Percentiles rank a stretch among this genome's conserved stretches.
These are phyloP conservation scores for Cynaeus angustus DNA, from an alignment of 2,888 invertebrate genomes.

Conservation along the genomic window DNA sequence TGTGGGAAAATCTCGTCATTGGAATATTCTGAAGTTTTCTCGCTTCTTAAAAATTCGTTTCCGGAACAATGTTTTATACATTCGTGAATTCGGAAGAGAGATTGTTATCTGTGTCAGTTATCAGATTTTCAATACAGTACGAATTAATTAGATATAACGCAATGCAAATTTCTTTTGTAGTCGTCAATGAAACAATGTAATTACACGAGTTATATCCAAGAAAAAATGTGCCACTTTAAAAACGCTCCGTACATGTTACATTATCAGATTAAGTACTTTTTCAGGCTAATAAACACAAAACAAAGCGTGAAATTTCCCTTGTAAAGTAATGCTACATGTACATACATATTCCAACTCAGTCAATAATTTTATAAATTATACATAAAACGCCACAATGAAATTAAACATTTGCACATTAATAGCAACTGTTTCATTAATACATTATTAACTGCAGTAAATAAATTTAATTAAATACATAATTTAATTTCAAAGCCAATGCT, in stretches of 20 bases:
- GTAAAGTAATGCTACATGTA: constrained; percentile 21
- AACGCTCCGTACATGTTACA: constrained; percentile 25
- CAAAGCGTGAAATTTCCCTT: constrained; percentile 24
- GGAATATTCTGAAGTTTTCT: background rate
- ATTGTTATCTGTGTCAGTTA: background rate
- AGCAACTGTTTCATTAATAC: constrained; percentile 64
- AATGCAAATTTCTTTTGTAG: constrained; percentile 40
- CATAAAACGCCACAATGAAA: constrained; percentile 58
- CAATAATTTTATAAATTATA: constrained; percentile 56
- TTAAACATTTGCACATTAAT: constrained; percentile 63
- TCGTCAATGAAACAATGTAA: constrained; percentile 32
- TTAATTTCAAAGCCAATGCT: constrained; percentile 56
- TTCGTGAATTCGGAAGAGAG: background rate
- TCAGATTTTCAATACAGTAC: constrained; percentile 2
- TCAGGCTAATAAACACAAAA: constrained; percentile 38
- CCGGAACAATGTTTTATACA: too few species aligned
- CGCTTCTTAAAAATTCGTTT: background rate
- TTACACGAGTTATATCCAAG: constrained; percentile 26
- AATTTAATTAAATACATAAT: constrained; percentile 65
- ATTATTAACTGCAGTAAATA: constrained; percentile 63
- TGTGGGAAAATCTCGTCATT: background rate
- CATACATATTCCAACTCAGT: constrained; percentile 27
- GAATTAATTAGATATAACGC: constrained; percentile 2
- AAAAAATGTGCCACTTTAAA: constrained; percentile 36
- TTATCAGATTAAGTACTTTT: constrained; percentile 37